Evolutionary conservation across 2,888 invertebrate species (phyloP).

Genomic region (Himalopsyche kuldschensis): DNA sequence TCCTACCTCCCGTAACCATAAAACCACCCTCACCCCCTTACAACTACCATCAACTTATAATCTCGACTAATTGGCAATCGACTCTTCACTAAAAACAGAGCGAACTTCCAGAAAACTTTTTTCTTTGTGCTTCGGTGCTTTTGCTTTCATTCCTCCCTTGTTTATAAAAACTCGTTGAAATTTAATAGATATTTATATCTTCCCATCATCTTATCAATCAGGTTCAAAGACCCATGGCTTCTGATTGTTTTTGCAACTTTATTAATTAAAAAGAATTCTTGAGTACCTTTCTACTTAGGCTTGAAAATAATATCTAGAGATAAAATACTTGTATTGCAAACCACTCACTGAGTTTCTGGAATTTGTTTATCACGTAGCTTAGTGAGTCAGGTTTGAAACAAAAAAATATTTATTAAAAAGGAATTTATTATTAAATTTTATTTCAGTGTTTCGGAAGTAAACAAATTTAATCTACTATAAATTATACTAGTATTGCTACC

Average conservation of each 20-base stretch:
- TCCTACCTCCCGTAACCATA: background rate
- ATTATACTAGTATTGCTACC: too few relatives aligned
- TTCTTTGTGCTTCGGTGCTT: background rate
- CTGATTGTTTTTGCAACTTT: background rate
- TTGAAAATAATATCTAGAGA: background rate
- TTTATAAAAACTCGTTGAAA: background rate
- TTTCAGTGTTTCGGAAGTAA: too few relatives aligned
- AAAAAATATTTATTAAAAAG: too few relatives aligned
- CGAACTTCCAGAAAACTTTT: background rate
- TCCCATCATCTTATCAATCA: background rate
- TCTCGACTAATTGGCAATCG: conserved; percentile 35
- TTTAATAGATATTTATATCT: background rate
- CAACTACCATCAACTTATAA: conserved; percentile 26
- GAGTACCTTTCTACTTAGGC: background rate
- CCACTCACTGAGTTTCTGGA: too few relatives aligned
- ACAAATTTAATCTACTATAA: too few relatives aligned
- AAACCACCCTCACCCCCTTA: background rate
- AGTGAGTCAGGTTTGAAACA: too few relatives aligned
- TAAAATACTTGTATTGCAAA: background rate
- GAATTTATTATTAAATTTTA: too few relatives aligned
- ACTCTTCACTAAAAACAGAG: conserved; percentile 19
- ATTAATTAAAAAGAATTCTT: background rate
- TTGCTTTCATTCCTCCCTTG: background rate
- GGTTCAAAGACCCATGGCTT: background rate
- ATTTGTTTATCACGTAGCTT: too few relatives aligned